Evolutionary conservation across 2,113 vertebrate genomes (phyloP).

Genomic region (Xerus inauris): DNA sequence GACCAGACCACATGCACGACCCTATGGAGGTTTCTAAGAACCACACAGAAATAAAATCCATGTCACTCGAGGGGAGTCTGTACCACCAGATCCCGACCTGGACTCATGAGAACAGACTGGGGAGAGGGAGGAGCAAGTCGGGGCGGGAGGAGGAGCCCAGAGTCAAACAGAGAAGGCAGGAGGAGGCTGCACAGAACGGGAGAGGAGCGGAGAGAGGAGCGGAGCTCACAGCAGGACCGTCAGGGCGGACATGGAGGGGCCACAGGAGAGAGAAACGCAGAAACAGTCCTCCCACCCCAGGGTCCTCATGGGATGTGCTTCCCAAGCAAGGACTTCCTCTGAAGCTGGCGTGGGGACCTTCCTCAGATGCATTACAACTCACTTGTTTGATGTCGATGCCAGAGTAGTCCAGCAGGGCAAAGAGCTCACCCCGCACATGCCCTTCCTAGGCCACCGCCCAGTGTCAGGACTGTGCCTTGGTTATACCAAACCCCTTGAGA

Average conservation of each 20-base stretch:
- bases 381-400: background rate
- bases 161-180: background rate
- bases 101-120: fast-evolving
- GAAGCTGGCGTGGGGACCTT: fast-evolving
- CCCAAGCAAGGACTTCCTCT: background rate
- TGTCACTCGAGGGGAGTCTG: background rate
- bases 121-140: fast-evolving
- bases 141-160: background rate
- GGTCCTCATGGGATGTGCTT: fast-evolving
- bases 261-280: no score
- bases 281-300: fast-evolving
- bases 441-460: no score
- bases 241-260: no score
- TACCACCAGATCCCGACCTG: background rate
- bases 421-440: no score
- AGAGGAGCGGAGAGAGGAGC: background rate
- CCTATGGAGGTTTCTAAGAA: fast-evolving
- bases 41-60: background rate
- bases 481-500: background rate
- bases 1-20: fast-evolving
- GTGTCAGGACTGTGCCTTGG: background rate
- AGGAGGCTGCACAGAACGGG: background rate
- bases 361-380: background rate
- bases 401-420: background rate
- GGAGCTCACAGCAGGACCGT: background rate